A percentile compares a stretch with the other conserved stretches of the same genome.
phyloP scores from a whole-genome alignment of 2,888 invertebrate genomes.

The Arge pagana region DNA sequence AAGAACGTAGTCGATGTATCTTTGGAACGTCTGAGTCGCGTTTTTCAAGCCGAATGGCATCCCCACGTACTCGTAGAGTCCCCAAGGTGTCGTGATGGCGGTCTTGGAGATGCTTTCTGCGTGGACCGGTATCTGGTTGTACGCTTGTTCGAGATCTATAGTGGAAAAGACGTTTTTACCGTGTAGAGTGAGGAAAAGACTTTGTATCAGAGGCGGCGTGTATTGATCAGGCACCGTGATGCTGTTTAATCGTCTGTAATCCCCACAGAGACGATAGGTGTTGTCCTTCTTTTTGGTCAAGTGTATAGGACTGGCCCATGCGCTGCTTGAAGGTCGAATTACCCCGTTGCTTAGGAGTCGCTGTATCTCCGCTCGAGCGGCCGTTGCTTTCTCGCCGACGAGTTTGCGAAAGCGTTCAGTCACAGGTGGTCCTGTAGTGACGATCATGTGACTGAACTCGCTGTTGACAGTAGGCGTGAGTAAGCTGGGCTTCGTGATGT shows the following conservation, averaged over 20 bases:
- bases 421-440: conserved; percentile 19
- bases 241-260: conserved; percentile 22
- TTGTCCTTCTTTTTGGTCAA: conserved; percentile 7
- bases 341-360: conserved; percentile 10
- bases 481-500: conserved; percentile 15
- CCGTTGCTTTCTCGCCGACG: conserved; percentile 17
- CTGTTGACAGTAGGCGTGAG: background rate
- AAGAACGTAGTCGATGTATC: too few relatives aligned
- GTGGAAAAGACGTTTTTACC: conserved; percentile 20
- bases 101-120: too few relatives aligned
- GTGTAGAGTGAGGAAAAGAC: conserved; percentile 2
- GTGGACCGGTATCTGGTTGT: conserved; percentile 23
- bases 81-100: too few relatives aligned
- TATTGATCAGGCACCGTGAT: conserved; percentile 20
- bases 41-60: too few relatives aligned
- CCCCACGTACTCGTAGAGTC: too few relatives aligned
- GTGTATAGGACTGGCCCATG: conserved; percentile 26
- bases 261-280: conserved; percentile 21
- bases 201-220: conserved; percentile 22
- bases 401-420: conserved; percentile 19
- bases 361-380: conserved; percentile 18
- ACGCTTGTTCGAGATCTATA: conserved; percentile 21
- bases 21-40: too few relatives aligned
- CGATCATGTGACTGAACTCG: conserved; percentile 8
- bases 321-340: conserved; percentile 15